Base-by-base conservation (phyloP, 2,113 vertebrate species). In the Xyrauchen texanus region DNA sequence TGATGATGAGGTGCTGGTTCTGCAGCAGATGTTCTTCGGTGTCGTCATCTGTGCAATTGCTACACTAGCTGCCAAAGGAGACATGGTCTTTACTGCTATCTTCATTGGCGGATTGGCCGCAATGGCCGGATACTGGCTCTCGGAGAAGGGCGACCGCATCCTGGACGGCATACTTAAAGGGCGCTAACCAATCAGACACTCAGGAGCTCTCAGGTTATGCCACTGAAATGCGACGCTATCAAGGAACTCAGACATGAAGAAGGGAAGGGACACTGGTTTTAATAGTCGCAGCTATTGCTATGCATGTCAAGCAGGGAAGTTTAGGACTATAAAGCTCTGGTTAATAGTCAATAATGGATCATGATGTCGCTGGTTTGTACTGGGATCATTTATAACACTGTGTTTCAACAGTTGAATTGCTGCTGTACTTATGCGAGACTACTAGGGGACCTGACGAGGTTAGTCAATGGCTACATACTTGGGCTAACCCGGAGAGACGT, bases 11-110 rank as follows among this genome's bases (percentile, higher is more conserved):
- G 92, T 99, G 84, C 94, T 97, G 51, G 96, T 99, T 42, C 92
- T 99, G 83, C 97, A 98, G 93, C 98, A 99, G 93, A 99, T 99
- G 98, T 98, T 99, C 87, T 98, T 99, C 0, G 97, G 98, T 0
- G 94, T 97, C 42, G 93, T 99, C 64, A 97, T 98, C 91, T 98
- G 98, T 0, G 97, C 96, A 0, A 91, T 99, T 0, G 98, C 98
- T 58, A 99, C 98, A 0, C 90, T 99, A 15, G 97, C 98, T 0
- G 98, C 98, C 8, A 99, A 99, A 88, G 98, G 98, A 0, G 97
- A 99, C 91, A 95, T 99, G 96, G 98, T 99, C 68, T 99, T 98
- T 82, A 99, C 97, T 0, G 97, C 98, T 85, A 98, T 99, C 90
- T 99, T 99, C 88, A 99, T 99, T 0, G 98, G 98, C 0, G 98